Evolutionary conservation across 2,113 vertebrate species (phyloP).

Genomic region (Pelmatolapia mariae): DNA sequence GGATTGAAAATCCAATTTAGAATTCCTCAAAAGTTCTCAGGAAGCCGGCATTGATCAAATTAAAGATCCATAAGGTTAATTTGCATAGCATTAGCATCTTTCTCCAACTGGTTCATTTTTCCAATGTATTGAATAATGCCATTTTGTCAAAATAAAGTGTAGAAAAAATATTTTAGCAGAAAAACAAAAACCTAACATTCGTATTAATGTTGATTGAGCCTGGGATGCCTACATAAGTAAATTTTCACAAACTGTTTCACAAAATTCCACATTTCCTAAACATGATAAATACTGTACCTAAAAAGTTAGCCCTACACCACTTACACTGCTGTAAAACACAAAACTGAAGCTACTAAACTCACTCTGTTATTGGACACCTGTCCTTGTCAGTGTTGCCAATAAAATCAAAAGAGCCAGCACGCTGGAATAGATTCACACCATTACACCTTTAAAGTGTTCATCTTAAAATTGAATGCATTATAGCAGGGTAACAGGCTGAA

Average conservation of each 20-base stretch:
- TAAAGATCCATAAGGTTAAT: neutral
- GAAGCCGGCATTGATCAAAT: neutral
- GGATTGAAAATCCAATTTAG: neutral
- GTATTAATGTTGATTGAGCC: neutral
- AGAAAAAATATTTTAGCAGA: neutral
- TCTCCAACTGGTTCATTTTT: neutral
- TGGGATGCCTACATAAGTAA: neutral
- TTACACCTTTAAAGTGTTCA: neutral
- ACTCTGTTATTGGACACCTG: neutral
- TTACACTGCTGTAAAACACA: neutral
- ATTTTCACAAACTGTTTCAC: neutral
- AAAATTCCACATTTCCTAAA: neutral
- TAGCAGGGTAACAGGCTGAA: neutral
- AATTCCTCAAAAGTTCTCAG: neutral
- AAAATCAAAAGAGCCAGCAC: neutral
- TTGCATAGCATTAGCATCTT: neutral
- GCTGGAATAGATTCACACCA: conserved; percentile 14
- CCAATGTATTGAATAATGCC: neutral
- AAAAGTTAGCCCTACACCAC: neutral
- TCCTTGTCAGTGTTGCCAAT: neutral
- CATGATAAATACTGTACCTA: neutral
- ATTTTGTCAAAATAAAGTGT: neutral
- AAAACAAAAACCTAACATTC: neutral
- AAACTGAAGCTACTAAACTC: neutral
- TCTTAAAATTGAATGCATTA: neutral